Evolutionary conservation across 2,888 invertebrate species (phyloP).

Genomic region (Aelia acuminata): DNA sequence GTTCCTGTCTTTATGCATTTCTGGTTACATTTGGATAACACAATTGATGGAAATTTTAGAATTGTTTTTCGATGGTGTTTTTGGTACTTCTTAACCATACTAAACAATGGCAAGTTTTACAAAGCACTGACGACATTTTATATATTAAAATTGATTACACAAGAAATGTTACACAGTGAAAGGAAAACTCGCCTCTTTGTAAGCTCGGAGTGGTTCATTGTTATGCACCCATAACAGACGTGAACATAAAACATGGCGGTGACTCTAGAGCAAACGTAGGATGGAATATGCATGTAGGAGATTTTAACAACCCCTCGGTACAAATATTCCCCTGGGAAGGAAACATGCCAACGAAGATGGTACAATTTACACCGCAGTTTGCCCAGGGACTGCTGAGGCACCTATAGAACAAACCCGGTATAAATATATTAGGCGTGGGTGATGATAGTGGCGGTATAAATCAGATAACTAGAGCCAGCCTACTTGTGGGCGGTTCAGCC

Average conservation of each 20-base stretch:
- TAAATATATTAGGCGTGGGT: constrained; percentile 24
- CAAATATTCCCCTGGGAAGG: background rate
- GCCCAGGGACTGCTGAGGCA: background rate
- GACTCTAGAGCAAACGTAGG: background rate
- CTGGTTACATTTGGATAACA: too few relatives aligned
- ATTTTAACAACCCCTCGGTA: background rate
- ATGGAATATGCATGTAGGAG: constrained; percentile 26
- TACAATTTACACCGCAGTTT: background rate
- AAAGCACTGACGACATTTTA: too few relatives aligned
- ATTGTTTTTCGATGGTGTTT: too few relatives aligned
- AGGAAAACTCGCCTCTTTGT: background rate
- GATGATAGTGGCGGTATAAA: constrained; percentile 17
- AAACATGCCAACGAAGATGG: constrained; percentile 29
- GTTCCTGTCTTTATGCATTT: too few relatives aligned
- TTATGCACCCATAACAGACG: background rate
- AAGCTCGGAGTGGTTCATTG: background rate
- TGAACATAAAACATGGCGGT: background rate
- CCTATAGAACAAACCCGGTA: constrained; percentile 3
- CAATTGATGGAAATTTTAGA: too few relatives aligned
- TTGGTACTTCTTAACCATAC: too few relatives aligned
- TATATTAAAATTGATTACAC: background rate
- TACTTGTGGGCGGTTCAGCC: background rate
- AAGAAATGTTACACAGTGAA: background rate
- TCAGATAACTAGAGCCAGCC: background rate
- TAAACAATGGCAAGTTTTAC: too few relatives aligned